Evolutionary conservation across 2,797 vertebrate genomes (phyloP), one percentile per base, ranked within the genome.

Genomic region (Philypnodon macrostomus): DNA sequence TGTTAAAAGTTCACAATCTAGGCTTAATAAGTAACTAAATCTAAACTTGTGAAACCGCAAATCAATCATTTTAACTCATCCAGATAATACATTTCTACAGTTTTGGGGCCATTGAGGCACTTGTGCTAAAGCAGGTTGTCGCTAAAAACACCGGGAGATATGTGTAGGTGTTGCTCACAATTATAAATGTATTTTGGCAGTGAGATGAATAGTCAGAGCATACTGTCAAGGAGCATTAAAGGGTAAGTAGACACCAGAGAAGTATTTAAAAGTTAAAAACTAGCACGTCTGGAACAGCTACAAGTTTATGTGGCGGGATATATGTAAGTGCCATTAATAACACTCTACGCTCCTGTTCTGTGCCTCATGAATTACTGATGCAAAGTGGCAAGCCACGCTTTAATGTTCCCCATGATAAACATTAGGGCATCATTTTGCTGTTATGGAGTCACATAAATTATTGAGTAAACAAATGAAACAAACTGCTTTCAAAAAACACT

Each of bases 111-210:
- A n/a, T n/a, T n/a, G n/a, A n/a, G n/a, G n/a, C n/a, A n/a, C n/a
- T n/a, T n/a, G n/a, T 17, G 32, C 16, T 36, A 27, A 48, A n/a
- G 35, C 24, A 46, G 8, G 33, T 31, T 35, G 55, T n/a, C n/a
- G n/a, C n/a, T n/a, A 44, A 53, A 31, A 44, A 27, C n/a, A 54
- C 15, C 30, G 32, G 16, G 17, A 33, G 12, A 42, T 46, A 19
- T 10, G 2, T 15, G 14, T 26, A 30, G 5, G 7, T 50, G 16
- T 13, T 51, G 10, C 15, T 47, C 13, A 62, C 24, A 16, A 36
- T 33, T 27, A 30, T 4, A 55, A 7, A 21, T 15, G 7, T 15
- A 18, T 47, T 45, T 47, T 8, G 21, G 7, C 13, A 34, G 23
- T 15, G 13, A 12, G 33, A 16, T 33, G 17, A 39, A 21, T 2